These are phyloP conservation scores for Oreochromis tanganicae DNA, from an alignment of 2,113 vertebrate species.

Conservation along the genomic window DNA sequence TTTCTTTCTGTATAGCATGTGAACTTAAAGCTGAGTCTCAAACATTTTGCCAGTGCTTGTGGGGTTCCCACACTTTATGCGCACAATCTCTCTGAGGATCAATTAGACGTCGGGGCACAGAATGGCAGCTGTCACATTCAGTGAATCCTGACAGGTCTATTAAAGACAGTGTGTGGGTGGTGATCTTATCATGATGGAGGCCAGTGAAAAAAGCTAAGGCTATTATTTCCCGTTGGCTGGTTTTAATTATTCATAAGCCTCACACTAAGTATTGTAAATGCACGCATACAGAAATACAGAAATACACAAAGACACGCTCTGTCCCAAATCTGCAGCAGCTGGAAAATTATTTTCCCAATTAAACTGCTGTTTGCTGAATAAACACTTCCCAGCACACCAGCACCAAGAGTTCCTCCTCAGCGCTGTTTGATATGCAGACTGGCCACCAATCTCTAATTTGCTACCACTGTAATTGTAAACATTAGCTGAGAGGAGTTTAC, in stretches of 20 bases:
- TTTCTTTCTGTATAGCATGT: constrained; percentile 25
- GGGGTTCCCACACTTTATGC: constrained; percentile 19
- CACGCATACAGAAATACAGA: not conserved
- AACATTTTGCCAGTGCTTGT: constrained; percentile 47
- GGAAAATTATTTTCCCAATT: constrained; percentile 61
- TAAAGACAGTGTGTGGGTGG: not conserved
- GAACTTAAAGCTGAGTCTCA: constrained; percentile 19
- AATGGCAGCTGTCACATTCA: constrained; percentile 21
- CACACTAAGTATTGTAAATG: constrained; percentile 26
- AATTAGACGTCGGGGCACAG: constrained; percentile 9
- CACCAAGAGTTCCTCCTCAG: constrained; percentile 36
- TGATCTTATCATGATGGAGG: constrained; percentile 29
- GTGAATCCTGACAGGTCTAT: constrained; percentile 27
- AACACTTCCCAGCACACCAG: constrained; percentile 42
- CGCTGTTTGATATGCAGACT: constrained; percentile 52
- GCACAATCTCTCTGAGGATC: constrained; percentile 25
- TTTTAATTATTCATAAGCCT: constrained; percentile 48
- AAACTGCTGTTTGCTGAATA: constrained; percentile 64
- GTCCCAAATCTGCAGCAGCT: constrained; percentile 47
- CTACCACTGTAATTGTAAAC: constrained; percentile 44
- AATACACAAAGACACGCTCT: not conserved
- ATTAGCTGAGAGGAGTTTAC: constrained; percentile 44
- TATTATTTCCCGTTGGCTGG: constrained; percentile 35
- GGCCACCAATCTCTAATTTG: constrained; percentile 38
- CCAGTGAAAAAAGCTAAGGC: not conserved